Conservation (phyloP, 2,113 vertebrate species). For the Bolborhynchus lineola region DNA sequence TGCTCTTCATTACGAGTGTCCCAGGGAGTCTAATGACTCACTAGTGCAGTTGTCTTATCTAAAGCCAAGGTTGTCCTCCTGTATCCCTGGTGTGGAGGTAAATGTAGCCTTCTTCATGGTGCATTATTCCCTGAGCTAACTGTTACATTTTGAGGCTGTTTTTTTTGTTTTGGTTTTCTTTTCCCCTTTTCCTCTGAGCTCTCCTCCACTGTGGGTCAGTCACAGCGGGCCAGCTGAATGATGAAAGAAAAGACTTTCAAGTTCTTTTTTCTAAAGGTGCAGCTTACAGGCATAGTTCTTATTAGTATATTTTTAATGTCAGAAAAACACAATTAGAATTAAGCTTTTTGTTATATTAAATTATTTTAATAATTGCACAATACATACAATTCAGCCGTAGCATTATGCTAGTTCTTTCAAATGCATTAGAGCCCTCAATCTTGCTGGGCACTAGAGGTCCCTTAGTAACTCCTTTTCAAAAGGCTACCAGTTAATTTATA, state of each 20-base stretch:
- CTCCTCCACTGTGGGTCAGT: neutral
- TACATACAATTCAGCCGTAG: neutral
- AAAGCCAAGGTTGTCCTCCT: neutral
- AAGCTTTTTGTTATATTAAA: neutral
- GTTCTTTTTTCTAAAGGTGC: neutral
- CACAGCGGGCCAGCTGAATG: neutral
- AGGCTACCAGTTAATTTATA: neutral
- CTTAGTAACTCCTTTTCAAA: neutral
- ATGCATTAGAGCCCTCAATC: neutral
- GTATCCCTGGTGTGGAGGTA: neutral
- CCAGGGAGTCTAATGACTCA: neutral
- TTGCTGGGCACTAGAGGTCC: neutral
- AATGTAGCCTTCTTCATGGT: neutral
- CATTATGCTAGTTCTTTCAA: neutral
- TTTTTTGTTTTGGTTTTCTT: neutral
- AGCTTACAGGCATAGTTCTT: neutral
- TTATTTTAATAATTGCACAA: neutral
- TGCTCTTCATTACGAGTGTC: neutral
- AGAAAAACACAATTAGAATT: neutral
- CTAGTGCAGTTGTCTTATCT: neutral
- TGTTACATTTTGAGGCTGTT: neutral
- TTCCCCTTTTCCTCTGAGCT: neutral
- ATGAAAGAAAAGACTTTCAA: neutral
- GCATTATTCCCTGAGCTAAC: neutral
- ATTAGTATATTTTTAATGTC: neutral